phyloP scores from a whole-genome alignment of 2,888 invertebrate genomes.

The Gerris lacustris region DNA sequence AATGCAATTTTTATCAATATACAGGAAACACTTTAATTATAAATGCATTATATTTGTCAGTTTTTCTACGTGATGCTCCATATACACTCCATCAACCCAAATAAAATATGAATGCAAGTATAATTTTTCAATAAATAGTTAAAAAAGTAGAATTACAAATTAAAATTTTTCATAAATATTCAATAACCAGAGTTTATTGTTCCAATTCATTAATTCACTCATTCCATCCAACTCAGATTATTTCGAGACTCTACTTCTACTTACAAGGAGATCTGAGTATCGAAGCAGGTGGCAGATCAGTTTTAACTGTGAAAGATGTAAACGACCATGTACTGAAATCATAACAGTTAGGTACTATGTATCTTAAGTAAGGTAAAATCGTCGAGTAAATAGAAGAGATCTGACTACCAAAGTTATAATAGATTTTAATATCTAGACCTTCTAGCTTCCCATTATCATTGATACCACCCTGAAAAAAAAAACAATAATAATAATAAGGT shows the following conservation, averaged over 20 bases:
- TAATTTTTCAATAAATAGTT: no score
- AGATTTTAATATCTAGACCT: conserved; percentile 44
- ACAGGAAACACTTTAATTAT: no score
- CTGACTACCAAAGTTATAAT: conserved; percentile 38
- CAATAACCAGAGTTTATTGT: no score
- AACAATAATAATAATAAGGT: background rate
- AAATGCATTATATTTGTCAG: no score
- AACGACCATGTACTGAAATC: conserved; percentile 47
- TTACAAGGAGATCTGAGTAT: conserved; percentile 59
- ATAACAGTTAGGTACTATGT: conserved; percentile 38
- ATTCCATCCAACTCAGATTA: no score
- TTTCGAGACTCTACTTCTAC: background rate
- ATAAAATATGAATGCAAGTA: no score
- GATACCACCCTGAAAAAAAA: conserved; percentile 37
- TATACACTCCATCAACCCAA: no score
- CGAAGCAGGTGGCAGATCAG: conserved; percentile 56
- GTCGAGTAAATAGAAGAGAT: background rate
- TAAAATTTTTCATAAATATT: no score
- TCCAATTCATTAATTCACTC: no score
- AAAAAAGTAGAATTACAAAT: no score
- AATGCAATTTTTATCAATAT: no score
- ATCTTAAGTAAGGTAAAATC: background rate
- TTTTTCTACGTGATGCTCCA: no score
- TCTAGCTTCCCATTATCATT: conserved; percentile 53
- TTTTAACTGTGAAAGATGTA: conserved; percentile 40